Evolutionary conservation across 2,888 invertebrate species (phyloP).

Genomic region (Conchocele bisecta): DNA sequence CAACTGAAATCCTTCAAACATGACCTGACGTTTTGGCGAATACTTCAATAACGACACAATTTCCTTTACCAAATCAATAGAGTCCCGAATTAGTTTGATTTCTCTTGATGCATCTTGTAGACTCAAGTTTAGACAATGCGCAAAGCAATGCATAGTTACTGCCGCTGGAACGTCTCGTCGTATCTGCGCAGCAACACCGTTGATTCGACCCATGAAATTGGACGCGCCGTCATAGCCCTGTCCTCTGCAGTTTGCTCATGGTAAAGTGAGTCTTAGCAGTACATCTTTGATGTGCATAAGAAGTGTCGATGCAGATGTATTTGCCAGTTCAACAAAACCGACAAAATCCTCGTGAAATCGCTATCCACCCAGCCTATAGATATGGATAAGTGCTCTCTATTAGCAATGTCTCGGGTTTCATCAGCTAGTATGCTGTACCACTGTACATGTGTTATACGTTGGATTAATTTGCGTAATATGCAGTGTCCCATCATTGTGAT

Average conservation of each 20-base stretch:
- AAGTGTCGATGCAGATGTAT: slow-evolving; percentile 1
- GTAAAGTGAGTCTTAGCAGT: slow-evolving; percentile 10
- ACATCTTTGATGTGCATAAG: neutral
- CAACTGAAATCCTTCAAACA: slow-evolving; percentile 31
- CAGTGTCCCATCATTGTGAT: no score
- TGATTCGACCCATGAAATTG: slow-evolving; percentile 20
- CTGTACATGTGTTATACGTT: no score
- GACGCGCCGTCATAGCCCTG: slow-evolving; percentile 45
- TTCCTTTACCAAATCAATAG: slow-evolving; percentile 37
- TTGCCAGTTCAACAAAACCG: no score
- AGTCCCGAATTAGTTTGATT: slow-evolving; percentile 36
- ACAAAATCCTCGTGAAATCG: no score
- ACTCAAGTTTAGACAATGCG: slow-evolving; percentile 38
- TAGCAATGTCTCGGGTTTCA: no score
- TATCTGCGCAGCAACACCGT: slow-evolving; percentile 34
- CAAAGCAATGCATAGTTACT: slow-evolving; percentile 39
- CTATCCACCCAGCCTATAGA: no score
- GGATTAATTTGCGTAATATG: no score
- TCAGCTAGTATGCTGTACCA: no score
- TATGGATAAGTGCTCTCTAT: no score
- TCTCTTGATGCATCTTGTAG: slow-evolving; percentile 28
- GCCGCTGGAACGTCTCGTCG: slow-evolving; percentile 22
- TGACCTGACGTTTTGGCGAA: slow-evolving; percentile 39
- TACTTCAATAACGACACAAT: slow-evolving; percentile 34
- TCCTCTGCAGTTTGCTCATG: slow-evolving; percentile 34